Evolutionary conservation across 2,888 invertebrate species (phyloP).

Genomic region (Dioctria linearis): DNA sequence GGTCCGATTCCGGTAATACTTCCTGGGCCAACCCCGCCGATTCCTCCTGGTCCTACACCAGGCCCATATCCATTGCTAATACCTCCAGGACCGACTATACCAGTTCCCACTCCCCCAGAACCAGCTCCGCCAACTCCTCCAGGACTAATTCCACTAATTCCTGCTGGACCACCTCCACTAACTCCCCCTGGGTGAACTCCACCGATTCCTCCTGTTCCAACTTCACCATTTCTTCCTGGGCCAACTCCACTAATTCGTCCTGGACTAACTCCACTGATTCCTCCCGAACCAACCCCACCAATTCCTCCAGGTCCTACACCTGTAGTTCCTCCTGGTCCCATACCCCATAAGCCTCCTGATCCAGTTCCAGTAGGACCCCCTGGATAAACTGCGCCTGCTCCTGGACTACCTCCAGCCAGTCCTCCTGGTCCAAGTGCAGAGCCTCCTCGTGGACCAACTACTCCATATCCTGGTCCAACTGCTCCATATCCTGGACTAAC

Average conservation of each 20-base stretch:
- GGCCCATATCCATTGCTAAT: conserved; percentile 50
- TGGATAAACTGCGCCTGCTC: neutral
- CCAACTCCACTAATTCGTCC: conserved; percentile 22
- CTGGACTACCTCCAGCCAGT: conserved; percentile 45
- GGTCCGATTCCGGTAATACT: conserved; percentile 22
- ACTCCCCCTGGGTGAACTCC: conserved; percentile 37
- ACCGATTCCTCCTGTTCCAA: conserved; percentile 19
- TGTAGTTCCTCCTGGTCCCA: neutral
- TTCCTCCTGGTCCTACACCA: conserved; percentile 40
- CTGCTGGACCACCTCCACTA: conserved; percentile 43
- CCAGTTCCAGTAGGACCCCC: conserved; percentile 52
- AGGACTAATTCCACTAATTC: conserved; percentile 52
- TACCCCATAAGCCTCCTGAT: conserved; percentile 56
- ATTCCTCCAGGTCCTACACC: conserved; percentile 31
- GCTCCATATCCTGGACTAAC: conserved; percentile 38
- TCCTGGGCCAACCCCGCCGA: neutral
- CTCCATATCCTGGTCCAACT: neutral
- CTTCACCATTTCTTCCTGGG: conserved; percentile 33
- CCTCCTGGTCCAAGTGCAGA: conserved; percentile 51
- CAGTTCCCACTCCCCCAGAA: conserved; percentile 53
- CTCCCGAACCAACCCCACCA: conserved; percentile 13
- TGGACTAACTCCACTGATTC: neutral
- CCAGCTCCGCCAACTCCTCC: conserved; percentile 53
- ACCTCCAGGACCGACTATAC: conserved; percentile 52
- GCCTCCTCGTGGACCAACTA: conserved; percentile 26